Evolutionary conservation across 2,888 invertebrate species (phyloP), one percentile per base, ranked within the genome.

Genomic region (Thecocarcelia acutangulata): DNA sequence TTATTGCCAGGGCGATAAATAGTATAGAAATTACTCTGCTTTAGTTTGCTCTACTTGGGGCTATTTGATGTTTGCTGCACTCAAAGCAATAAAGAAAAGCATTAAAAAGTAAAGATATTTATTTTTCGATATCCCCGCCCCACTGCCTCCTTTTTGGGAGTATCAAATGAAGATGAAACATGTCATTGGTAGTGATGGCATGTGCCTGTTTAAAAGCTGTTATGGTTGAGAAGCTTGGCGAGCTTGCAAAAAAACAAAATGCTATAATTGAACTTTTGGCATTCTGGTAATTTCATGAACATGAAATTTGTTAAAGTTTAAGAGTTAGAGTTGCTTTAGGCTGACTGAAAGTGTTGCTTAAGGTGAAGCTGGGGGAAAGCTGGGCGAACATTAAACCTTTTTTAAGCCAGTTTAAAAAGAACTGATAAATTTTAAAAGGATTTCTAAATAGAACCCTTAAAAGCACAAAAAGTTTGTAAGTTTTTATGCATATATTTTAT

Each of bases 1-100:
- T 37, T 46, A 64, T 37, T 37, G 56, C 73, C 9, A 5, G 33
- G 5, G 28, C n/a, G 63, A 37, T 24, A 63, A 61, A 42, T 11
- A 46, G 15, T 15, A 46, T 24, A 24, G 19, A 46, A 24, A 54
- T 19, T 54, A 21, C 33, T 52, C 12, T 15, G 37, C n/a, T 46
- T 8, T 13, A 63, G 9, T 33, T 19, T n/a, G 13, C 17, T 50
- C 13, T 17, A n/a, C 15, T 59, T 9, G 19, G 8, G 9, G 28
- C 19, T 50, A 52, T 40, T 17, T 44, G 54, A 54, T 68, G 50
- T 21, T 40, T 48, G 64, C 5, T 33, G 33, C 33, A 33, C 33
- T 33, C 3, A 33, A 33, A 37, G 12, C 19, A 37, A 17, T 12
- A 28, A 33, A 12, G 11, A 66, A 61, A 46, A 21, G 6, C 13